Evolutionary conservation across 2,113 vertebrate genomes (phyloP).

Genomic region (Phoenicopterus ruber): DNA sequence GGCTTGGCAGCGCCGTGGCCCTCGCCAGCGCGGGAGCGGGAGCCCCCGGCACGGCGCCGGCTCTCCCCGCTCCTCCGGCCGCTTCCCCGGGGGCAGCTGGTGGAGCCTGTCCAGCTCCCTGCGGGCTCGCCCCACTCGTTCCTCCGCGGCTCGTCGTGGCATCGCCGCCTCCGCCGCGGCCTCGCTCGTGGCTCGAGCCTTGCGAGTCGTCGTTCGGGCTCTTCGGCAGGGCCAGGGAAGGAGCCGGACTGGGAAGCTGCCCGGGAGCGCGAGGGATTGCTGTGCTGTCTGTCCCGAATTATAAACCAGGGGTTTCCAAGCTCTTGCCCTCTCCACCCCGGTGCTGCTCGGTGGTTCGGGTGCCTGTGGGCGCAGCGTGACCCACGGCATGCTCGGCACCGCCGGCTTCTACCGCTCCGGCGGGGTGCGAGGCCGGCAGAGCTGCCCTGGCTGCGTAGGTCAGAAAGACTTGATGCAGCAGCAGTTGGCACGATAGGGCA

Average conservation of each 20-base stretch:
- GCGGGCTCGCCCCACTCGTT: background rate
- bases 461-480: background rate
- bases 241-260: background rate
- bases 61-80: background rate
- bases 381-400: accelerated
- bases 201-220: background rate
- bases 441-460: background rate
- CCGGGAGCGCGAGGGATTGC: background rate
- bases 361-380: background rate
- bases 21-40: background rate
- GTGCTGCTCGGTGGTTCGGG: background rate
- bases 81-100: background rate
- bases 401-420: background rate
- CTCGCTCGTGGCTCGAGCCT: background rate
- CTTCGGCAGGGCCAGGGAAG: background rate
- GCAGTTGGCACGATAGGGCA: background rate
- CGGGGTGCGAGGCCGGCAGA: background rate
- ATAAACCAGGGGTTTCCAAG: background rate
- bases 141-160: background rate
- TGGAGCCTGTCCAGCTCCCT: background rate
- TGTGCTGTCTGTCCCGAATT: background rate
- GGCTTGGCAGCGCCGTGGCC: background rate
- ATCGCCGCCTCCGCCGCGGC: background rate
- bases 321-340: background rate
- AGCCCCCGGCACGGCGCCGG: background rate